Base-by-base conservation (phyloP, 2,113 vertebrate species). In the Labrus mixtus region DNA sequence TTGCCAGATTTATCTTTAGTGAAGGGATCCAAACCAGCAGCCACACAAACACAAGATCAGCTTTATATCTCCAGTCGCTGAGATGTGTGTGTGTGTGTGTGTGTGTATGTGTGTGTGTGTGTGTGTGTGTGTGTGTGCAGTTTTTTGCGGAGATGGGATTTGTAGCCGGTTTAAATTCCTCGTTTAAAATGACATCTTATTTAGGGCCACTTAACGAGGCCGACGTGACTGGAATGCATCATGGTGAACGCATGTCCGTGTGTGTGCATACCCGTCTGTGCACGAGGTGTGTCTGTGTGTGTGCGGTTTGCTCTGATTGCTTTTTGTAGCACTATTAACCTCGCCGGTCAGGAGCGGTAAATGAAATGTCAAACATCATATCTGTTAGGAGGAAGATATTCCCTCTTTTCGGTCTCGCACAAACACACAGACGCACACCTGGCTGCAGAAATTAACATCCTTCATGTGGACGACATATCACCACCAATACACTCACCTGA, bases 281-380 rank as follows among this genome's bases (percentile, higher is more conserved):
- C 39, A 11, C 61, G 56, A 29, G 9, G 12, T 69, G 19, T 29
- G 11, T 77, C 9, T 16, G 41, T 65, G 58, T 64, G 13, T 68
- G 46, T 76, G 77, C 56, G 53, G 13, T 41, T 73, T 15, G 68
- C 60, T 39, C 57, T 84, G 87, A 91, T 92, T 90, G 87, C 78
- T 88, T 92, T 92, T 66, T 73, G 83, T 86, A 89, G 83, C 78
- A 87, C 90, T 89, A 92, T 92, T 95, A 93, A 94, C 92, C 91
- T 92, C 84, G 57, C 81, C 75, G 87, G 85, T 93, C 92, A 90
- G 70, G 75, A 87, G 87, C 81, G 71, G 82, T 89, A 94, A 95
- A 90, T 85, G 20, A 94, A 92, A 90, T 91, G 91, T 94, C 92
- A 95, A 89, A 88, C 89, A 92, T 92, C 81, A 92, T 91, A 92